phyloP scores from a whole-genome alignment of 2,113 vertebrate genomes.

The Pachyramphus minor region DNA sequence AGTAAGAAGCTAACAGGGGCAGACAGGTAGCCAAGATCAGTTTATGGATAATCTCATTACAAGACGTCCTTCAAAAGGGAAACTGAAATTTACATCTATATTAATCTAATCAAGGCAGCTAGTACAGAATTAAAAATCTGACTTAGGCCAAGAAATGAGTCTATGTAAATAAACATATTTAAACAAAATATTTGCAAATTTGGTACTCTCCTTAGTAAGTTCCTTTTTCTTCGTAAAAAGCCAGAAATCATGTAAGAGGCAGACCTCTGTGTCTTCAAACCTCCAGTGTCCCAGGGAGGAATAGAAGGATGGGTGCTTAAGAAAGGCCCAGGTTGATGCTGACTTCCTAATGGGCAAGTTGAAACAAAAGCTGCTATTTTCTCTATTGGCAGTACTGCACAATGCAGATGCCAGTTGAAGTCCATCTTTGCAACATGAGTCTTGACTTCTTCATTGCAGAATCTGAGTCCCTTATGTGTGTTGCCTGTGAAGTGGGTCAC shows the following conservation, averaged over 20 bases:
- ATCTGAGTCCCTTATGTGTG: neutral
- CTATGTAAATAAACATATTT: neutral
- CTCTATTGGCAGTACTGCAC: neutral
- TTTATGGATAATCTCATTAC: neutral
- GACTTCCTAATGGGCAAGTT: neutral
- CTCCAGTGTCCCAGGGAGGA: neutral
- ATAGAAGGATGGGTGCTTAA: neutral
- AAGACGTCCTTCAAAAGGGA: neutral
- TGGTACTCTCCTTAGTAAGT: neutral
- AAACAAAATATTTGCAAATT: neutral
- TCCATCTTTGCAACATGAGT: neutral
- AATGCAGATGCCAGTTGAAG: neutral
- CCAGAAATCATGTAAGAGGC: neutral
- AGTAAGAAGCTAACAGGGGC: neutral
- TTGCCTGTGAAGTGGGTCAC: neutral
- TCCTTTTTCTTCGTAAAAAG: neutral
- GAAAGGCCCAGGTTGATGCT: neutral
- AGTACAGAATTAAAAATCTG: neutral
- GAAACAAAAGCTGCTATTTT: neutral
- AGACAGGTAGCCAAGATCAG: neutral
- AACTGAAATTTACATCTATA: neutral
- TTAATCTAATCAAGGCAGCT: neutral
- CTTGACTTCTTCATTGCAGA: neutral
- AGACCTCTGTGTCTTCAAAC: neutral
- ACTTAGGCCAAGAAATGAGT: neutral